phyloP scores from a whole-genome alignment of 2,113 vertebrate genomes.

The Halcyon malimbica region DNA sequence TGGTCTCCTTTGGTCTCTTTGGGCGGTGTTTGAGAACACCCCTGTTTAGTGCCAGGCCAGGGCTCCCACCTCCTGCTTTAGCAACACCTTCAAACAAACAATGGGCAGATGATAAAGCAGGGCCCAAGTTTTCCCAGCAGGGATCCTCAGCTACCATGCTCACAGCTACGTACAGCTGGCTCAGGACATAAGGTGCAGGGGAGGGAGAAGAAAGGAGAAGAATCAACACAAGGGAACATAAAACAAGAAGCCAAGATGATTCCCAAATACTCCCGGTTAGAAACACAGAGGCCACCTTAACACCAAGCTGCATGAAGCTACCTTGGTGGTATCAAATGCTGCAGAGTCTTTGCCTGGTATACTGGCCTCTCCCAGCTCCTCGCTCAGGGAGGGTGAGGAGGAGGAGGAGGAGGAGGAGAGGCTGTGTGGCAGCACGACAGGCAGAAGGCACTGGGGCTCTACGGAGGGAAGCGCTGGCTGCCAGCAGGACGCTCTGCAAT shows the following conservation, averaged over 20 bases:
- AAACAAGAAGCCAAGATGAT: not conserved
- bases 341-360: not conserved
- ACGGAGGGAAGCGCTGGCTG: not conserved
- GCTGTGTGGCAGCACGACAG: not conserved
- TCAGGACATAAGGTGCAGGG: not conserved
- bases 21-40: not conserved
- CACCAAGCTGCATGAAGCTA: not conserved
- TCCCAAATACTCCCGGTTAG: not conserved
- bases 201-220: not conserved
- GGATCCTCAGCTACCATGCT: not conserved
- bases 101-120: not conserved
- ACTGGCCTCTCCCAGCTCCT: slow-evolving; percentile 4
- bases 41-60: not conserved
- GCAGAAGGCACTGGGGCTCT: slow-evolving; percentile 17
- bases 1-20: not conserved
- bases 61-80: slow-evolving; percentile 37
- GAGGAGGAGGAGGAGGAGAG: not conserved
- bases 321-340: not conserved
- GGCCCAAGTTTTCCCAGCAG: not conserved
- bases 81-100: not conserved
- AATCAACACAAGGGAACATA: not conserved
- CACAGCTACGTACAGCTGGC: not conserved
- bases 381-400: not conserved
- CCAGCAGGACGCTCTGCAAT: not conserved
- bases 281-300: not conserved